Conservation (phyloP, 2,797 vertebrate genomes). For the Coilia nasus region DNA sequence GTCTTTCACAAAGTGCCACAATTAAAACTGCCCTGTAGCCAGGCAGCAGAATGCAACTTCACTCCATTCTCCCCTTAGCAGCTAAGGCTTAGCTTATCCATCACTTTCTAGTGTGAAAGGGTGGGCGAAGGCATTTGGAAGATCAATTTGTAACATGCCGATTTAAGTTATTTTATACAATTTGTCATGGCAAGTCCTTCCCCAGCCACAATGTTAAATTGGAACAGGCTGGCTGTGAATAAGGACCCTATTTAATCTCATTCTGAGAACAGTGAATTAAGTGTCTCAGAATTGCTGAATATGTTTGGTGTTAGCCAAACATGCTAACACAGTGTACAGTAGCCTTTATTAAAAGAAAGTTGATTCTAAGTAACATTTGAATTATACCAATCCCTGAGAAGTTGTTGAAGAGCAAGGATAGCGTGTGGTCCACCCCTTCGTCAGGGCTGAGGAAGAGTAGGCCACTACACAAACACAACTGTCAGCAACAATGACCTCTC, state of each 20-base stretch:
- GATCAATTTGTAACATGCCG: not conserved
- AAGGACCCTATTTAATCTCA: not conserved
- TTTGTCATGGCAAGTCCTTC: not conserved
- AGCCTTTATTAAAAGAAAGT: not conserved
- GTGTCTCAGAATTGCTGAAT: not conserved
- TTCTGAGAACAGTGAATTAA: not conserved
- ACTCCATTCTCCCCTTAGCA: not conserved
- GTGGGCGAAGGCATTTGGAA: not conserved
- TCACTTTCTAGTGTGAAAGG: not conserved
- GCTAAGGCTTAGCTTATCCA: not conserved
- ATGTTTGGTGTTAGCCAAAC: not conserved
- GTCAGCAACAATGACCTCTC: not conserved
- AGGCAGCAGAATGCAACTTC: not conserved
- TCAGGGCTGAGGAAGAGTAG: not conserved
- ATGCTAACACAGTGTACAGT: constrained; percentile 1
- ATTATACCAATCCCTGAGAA: not conserved
- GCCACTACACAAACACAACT: not conserved
- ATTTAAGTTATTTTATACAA: not conserved
- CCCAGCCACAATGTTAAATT: not conserved
- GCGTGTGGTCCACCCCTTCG: not conserved
- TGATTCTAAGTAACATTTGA: not conserved
- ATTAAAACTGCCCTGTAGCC: constrained; percentile 24
- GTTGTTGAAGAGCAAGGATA: not conserved
- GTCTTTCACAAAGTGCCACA: constrained; percentile 3
- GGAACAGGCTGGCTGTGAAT: not conserved